A percentile compares a stretch with the other conserved stretches of the same genome.
Evolutionary conservation across 2,797 vertebrate species (phyloP).

Genomic region (Salarias fasciatus): DNA sequence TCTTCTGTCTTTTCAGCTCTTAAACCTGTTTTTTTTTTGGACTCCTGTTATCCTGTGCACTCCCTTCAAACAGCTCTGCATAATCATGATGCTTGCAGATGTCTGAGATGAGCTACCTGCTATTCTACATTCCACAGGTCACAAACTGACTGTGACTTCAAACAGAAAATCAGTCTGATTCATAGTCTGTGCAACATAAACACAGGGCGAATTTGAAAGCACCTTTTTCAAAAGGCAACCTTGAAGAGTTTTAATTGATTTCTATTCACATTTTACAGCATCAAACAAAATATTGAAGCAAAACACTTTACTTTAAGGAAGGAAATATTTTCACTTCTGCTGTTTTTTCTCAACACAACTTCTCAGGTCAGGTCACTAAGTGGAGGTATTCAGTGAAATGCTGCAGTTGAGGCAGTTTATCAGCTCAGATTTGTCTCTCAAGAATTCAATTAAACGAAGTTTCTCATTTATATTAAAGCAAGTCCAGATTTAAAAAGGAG

Average conservation of each 20-base stretch:
- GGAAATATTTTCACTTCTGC: not conserved
- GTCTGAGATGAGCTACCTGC: not conserved
- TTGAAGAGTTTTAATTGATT: conserved; percentile 6
- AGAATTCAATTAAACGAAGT: too few relatives aligned
- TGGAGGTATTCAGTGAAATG: too few relatives aligned
- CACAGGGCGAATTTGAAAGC: not conserved
- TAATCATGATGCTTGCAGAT: not conserved
- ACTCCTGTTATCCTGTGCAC: not conserved
- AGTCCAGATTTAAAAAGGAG: too few relatives aligned
- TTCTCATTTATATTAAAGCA: too few relatives aligned
- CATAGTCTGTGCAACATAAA: not conserved
- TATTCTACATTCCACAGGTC: too few relatives aligned
- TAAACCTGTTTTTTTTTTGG: not conserved
- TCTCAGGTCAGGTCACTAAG: not conserved
- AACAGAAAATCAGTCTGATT: too few relatives aligned
- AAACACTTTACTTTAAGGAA: not conserved
- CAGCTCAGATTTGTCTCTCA: too few relatives aligned
- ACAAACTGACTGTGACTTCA: too few relatives aligned
- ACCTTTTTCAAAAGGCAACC: not conserved
- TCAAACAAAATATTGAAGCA: conserved; percentile 1
- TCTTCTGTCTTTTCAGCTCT: not conserved
- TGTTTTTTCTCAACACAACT: not conserved
- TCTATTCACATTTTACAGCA: conserved; percentile 1
- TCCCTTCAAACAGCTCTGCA: not conserved
- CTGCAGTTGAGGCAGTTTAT: too few relatives aligned